Percentiles rank a stretch among this genome's conserved stretches.
phyloP scores from a whole-genome alignment of 2,113 vertebrate genomes.

The Peromyscus polionotus region DNA sequence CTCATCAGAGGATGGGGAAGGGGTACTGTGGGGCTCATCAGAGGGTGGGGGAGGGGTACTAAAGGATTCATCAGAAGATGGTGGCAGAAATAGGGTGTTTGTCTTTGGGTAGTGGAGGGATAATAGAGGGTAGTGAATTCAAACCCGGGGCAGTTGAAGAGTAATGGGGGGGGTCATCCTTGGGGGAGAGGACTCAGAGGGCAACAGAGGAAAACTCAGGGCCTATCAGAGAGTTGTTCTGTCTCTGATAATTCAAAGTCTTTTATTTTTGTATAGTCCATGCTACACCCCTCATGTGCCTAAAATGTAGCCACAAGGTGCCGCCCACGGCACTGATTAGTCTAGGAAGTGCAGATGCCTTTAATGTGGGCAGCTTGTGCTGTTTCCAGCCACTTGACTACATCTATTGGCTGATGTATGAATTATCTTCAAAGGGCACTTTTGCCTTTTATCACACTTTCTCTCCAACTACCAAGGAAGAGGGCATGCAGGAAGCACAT shows the following conservation, averaged over 20 bases:
- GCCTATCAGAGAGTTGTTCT: constrained; percentile 2
- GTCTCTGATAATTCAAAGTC: constrained; percentile 55
- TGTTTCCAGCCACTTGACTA: constrained; percentile 85
- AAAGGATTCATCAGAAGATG: not conserved
- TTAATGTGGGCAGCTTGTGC: constrained; percentile 86
- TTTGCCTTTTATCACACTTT: constrained; percentile 84
- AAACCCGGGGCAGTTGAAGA: not conserved
- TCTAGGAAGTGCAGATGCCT: constrained; percentile 85
- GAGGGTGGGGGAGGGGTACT: not conserved
- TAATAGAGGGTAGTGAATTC: too few relatives aligned
- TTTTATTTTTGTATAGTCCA: constrained; percentile 63
- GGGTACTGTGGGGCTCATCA: too few relatives aligned
- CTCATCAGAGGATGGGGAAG: too few relatives aligned
- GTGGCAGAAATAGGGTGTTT: not conserved
- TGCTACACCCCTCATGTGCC: constrained; percentile 68
- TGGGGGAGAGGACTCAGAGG: not conserved
- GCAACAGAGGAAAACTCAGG: not conserved
- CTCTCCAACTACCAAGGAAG: constrained; percentile 76
- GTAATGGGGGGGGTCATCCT: too few relatives aligned
- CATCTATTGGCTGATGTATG: constrained; percentile 84
- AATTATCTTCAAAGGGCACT: constrained; percentile 88
- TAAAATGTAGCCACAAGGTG: constrained; percentile 76
- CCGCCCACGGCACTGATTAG: constrained; percentile 79
- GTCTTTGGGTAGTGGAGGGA: too few relatives aligned
- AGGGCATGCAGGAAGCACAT: constrained; percentile 81